A percentile compares a stretch with the other conserved stretches of the same genome.
Evolutionary conservation across 2,797 vertebrate species (phyloP).

Genomic region (Ptychobarbus kaznakovi): DNA sequence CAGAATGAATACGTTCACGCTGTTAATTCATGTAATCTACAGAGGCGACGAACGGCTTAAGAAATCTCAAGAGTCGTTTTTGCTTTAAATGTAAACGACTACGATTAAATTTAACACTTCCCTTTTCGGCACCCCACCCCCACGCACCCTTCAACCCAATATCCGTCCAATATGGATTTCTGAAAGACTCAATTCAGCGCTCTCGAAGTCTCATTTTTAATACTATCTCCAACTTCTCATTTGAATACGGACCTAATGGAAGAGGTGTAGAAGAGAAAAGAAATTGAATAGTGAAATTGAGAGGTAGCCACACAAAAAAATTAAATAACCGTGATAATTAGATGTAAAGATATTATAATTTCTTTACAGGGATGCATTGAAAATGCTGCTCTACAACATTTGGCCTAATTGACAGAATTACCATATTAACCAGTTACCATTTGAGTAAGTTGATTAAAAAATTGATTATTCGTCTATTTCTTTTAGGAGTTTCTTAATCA

Average conservation of each 20-base stretch:
- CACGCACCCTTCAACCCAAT: conserved; percentile 58
- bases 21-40: conserved; percentile 68
- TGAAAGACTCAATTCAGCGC: conserved; percentile 70
- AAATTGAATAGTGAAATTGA: conserved; percentile 78
- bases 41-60: conserved; percentile 64
- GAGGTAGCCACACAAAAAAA: conserved; percentile 79
- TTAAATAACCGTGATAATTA: conserved; percentile 84
- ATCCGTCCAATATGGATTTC: conserved; percentile 66
- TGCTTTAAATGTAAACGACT: conserved; percentile 70
- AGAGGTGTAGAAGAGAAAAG: conserved; percentile 60
- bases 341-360: conserved; percentile 87
- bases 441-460: conserved; percentile 89
- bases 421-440: conserved; percentile 89
- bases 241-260: conserved; percentile 73
- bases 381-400: conserved; percentile 84
- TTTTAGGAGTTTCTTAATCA: conserved; percentile 98
- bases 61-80: conserved; percentile 73
- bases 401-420: conserved; percentile 88
- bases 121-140: conserved; percentile 13
- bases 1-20: conserved; percentile 43
- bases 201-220: conserved; percentile 77
- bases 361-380: conserved; percentile 84
- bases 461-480: conserved; percentile 89
- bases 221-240: conserved; percentile 75
- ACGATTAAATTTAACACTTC: conserved; percentile 50